Base-by-base conservation (phyloP, 2,113 vertebrate species). In the Gasterosteus nipponicus region DNA sequence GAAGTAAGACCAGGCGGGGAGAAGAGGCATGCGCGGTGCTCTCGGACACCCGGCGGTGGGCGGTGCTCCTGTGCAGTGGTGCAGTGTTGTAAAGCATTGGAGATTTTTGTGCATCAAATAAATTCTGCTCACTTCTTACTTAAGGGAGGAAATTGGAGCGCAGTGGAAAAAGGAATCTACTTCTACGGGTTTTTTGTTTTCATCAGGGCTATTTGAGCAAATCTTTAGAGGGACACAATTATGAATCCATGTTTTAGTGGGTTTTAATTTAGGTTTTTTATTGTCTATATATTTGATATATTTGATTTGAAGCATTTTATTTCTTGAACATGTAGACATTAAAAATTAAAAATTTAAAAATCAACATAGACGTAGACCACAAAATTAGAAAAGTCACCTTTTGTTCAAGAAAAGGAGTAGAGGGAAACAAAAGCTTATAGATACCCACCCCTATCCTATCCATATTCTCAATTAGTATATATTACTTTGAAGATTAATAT, bases 1-100 rank as follows among this genome's bases (percentile, higher is more conserved):
- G 66, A 83, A 82, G 82, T 72, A 69, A 68, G 57, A 76, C 58
- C 71, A 61, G 70, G 41, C 33, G 74, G 75, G 78, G 70, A 74
- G 33, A 77, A 75, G 4, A 56, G 57, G 51, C 22, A 11, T 65
- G 61, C 41, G 39, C 22, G 66, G 7, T 33, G 35, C 67, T 61
- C 41, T 54, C 65, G 75, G 47, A 83, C 47, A 18, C 38, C 16
- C 19, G 26, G 35, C 44, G 49, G 46, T 75, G 60, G 26, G 71
- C 76, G 26, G 39, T 22, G 18, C 15, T 38, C 10, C 47, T 15
- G 18, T 59, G 33, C 51, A 29, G 42, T 10, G 1, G 16, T 26
- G 38, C 19, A 33, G 16, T 61, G 11, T n/a, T 57, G 35, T 19
- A 39, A 35, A 33, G 5, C 33, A 33, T 33, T 33, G 39, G 47